phyloP scores from a whole-genome alignment of 2,113 vertebrate species.

The Asarcornis scutulata region DNA sequence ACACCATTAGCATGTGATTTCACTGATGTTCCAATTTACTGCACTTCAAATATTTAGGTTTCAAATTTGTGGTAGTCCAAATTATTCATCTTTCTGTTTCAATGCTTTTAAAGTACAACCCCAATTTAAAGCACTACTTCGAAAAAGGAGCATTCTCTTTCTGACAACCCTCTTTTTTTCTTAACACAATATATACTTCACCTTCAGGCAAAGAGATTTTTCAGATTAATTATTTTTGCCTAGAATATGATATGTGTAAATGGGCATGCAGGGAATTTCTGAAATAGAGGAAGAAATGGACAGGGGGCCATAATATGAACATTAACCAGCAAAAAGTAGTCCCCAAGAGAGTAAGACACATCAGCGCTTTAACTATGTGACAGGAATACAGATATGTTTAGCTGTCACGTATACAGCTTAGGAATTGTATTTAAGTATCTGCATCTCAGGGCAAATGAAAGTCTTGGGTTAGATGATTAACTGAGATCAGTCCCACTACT shows the following conservation, averaged over 20 bases:
- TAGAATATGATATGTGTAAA: not conserved
- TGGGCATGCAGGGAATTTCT: not conserved
- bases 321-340: not conserved
- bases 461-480: not conserved
- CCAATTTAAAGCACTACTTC: not conserved
- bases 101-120: not conserved
- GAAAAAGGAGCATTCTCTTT: not conserved
- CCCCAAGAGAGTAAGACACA: not conserved
- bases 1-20: not conserved
- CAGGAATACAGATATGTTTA: not conserved
- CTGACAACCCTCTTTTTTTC: not conserved
- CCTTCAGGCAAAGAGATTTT: not conserved
- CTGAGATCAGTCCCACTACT: not conserved
- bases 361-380: not conserved
- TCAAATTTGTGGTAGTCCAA: not conserved
- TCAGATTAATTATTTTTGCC: constrained; percentile 16
- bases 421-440: not conserved
- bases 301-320: not conserved
- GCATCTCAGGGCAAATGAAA: not conserved
- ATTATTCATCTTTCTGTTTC: not conserved
- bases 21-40: not conserved
- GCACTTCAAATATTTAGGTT: not conserved
- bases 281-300: not conserved
- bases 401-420: not conserved
- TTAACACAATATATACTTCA: not conserved